Evolutionary conservation across 2,113 vertebrate species (phyloP).

Genomic region (Myotis davidii): DNA sequence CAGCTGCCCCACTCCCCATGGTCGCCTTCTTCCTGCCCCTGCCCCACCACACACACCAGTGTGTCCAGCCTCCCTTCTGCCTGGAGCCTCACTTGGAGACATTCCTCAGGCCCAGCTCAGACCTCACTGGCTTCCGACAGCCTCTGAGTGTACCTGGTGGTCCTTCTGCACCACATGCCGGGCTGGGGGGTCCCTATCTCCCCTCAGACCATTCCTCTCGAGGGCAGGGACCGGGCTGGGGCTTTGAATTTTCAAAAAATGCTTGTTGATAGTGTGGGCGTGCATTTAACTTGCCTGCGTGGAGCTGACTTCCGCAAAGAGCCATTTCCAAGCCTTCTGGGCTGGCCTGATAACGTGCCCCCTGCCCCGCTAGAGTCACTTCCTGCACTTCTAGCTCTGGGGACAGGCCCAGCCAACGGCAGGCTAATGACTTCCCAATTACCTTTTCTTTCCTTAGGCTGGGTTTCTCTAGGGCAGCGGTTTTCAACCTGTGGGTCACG

Average conservation of each 20-base stretch:
- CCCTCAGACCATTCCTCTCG: not conserved
- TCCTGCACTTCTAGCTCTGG: constrained; percentile 52
- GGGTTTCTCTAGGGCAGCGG: not conserved
- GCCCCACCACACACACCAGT: not conserved
- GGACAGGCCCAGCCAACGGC: not conserved
- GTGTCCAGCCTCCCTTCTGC: not conserved
- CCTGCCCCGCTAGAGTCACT: not conserved
- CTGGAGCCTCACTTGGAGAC: not conserved
- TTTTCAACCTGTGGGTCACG: too few species aligned
- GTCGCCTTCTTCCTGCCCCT: not conserved
- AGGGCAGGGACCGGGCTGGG: not conserved
- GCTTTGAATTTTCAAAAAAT: not conserved
- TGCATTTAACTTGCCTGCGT: not conserved
- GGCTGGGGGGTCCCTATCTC: accelerated
- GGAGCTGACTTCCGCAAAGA: constrained; percentile 55
- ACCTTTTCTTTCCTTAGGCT: not conserved
- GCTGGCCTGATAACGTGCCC: constrained; percentile 51
- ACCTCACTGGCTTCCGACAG: not conserved
- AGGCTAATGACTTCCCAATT: not conserved
- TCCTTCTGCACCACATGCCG: not conserved
- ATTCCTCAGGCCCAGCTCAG: not conserved
- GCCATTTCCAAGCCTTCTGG: not conserved
- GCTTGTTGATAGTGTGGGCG: not conserved
- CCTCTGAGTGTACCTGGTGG: too few species aligned
- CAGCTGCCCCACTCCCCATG: accelerated